Evolutionary conservation across 2,888 invertebrate species (phyloP), one percentile per base, ranked within the genome.

Genomic region (Caenorhabditis becei): DNA sequence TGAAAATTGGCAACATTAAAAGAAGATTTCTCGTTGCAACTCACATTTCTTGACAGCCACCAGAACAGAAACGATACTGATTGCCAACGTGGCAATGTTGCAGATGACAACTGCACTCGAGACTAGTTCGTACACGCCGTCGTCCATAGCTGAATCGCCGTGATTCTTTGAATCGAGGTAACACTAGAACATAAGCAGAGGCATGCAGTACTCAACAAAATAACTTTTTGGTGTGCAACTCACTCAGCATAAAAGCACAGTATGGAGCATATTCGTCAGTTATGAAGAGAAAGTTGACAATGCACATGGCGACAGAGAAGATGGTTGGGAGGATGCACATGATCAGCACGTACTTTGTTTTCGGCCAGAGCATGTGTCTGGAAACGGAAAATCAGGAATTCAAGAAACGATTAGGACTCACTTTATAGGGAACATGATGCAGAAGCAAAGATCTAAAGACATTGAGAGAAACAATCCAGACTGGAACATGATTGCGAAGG

Each of bases 111-210:
- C 65, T 2, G 75, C 59, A 8, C 49, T 59, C 11, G 75, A 75
- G 23, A 75, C 67, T 0, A 20, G 28, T 35, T 75, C 75, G 47
- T 66, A 66, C 0, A 75, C 75, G 2, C 61, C 61, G 7, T 75
- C 75, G 18, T 75, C 66, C 74, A 74, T 74, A 53, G 74, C 74
- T 72, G 65, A 72, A 72, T 53, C 47, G n/a, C n/a, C n/a, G n/a
- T n/a, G n/a, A n/a, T n/a, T n/a, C n/a, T n/a, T n/a, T n/a, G n/a
- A n/a, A n/a, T n/a, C n/a, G n/a, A n/a, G n/a, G n/a, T n/a, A n/a
- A n/a, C n/a, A n/a, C n/a, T n/a, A n/a, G n/a, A n/a, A n/a, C n/a
- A n/a, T n/a, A 41, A 53, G 24, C 51, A 26, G 16, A n/a, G 37
- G 8, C n/a, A 47, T 61, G 24, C 24, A 44, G 2, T 16, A 63